Conservation (phyloP, 2,113 vertebrate genomes). For the Heptranchias perlo region DNA sequence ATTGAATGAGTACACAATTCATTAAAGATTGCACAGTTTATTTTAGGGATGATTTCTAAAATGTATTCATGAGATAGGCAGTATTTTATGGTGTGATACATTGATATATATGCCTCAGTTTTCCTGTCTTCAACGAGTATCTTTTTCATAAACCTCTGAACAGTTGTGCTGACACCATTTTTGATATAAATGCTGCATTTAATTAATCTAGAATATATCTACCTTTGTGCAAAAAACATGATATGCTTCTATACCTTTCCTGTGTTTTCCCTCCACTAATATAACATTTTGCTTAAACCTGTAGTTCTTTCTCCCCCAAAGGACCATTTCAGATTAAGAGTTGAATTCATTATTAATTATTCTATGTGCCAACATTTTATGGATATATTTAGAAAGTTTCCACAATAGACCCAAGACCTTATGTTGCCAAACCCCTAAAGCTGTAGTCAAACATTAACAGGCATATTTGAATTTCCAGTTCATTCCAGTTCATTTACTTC, state of each 20-base stretch:
- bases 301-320: background rate
- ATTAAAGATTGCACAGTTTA: slow-evolving; percentile 6
- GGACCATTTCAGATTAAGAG: background rate
- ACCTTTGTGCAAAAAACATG: no score
- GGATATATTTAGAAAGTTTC: slow-evolving; percentile 22
- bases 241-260: background rate
- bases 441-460: slow-evolving; percentile 21
- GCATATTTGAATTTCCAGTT: slow-evolving; percentile 37
- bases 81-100: background rate
- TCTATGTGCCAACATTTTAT: background rate
- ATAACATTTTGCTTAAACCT: background rate
- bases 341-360: background rate
- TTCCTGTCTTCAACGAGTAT: background rate
- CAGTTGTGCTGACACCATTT: background rate
- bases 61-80: background rate
- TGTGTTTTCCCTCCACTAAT: background rate
- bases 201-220: background rate
- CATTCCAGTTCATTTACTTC: slow-evolving; percentile 35
- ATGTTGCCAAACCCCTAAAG: background rate
- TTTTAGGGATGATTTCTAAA: background rate
- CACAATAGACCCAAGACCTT: background rate
- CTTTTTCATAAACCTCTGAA: background rate
- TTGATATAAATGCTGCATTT: background rate
- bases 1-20: background rate
- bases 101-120: background rate